phyloP scores from a whole-genome alignment of 2,797 vertebrate genomes.

The Sebastes reedi region DNA sequence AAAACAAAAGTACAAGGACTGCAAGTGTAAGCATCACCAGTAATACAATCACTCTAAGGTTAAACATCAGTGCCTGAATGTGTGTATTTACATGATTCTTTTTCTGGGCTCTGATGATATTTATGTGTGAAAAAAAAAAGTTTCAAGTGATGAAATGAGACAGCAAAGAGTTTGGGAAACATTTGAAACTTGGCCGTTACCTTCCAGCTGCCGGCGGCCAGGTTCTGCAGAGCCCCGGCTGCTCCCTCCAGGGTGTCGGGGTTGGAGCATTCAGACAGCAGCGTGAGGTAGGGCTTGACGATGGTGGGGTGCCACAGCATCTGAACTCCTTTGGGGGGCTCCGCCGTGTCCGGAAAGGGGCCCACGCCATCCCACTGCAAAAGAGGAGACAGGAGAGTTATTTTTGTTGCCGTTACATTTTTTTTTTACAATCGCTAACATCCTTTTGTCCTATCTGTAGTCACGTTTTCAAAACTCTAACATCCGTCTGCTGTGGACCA shows the following conservation, averaged over 20 bases:
- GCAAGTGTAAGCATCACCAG: not conserved
- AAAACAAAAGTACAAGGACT: not conserved
- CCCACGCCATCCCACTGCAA: slow-evolving; percentile 97
- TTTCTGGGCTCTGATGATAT: not conserved
- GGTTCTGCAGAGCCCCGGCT: slow-evolving; percentile 97
- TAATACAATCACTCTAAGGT: not conserved
- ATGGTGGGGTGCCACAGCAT: slow-evolving; percentile 99
- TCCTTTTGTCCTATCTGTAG: no score
- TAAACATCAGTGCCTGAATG: not conserved
- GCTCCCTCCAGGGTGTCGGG: slow-evolving; percentile 98
- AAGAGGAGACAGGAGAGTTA: slow-evolving; percentile 5
- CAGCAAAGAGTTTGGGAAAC: not conserved
- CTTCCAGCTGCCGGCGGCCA: slow-evolving; percentile 99
- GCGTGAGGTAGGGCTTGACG: slow-evolving; percentile 99
- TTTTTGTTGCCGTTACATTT: no score
- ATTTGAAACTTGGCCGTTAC: slow-evolving; percentile 67
- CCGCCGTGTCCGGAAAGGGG: slow-evolving; percentile 93
- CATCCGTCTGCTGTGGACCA: no score
- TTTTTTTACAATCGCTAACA: no score
- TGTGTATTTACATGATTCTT: not conserved
- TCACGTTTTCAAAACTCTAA: no score
- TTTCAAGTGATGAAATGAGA: not conserved
- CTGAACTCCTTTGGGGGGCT: slow-evolving; percentile 98
- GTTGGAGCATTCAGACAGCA: slow-evolving; percentile 99
- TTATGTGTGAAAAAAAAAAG: not conserved